These are phyloP conservation scores for Coelopa frigida DNA, from an alignment of 1,140 invertebrate genomes.

Conservation along the genomic window DNA sequence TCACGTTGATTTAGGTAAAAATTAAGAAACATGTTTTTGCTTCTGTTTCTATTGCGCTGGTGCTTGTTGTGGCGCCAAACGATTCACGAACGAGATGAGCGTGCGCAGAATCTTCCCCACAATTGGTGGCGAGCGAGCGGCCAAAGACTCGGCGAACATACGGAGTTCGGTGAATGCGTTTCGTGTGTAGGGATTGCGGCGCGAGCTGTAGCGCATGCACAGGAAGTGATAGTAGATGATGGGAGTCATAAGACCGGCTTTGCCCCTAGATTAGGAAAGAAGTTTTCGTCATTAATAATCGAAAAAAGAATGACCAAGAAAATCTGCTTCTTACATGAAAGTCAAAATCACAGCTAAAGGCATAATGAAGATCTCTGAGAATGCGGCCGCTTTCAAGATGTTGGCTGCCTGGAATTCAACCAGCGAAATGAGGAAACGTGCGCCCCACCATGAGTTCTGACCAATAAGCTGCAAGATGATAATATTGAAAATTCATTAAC, in stretches of 20 bases:
- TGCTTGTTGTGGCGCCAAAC: constrained; percentile 55
- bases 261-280: constrained; percentile 55
- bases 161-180: constrained; percentile 78
- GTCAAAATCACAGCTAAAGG: constrained; percentile 77
- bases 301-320: neutral
- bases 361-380: constrained; percentile 88
- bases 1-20: too few relatives aligned
- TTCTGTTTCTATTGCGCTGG: too few relatives aligned
- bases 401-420: constrained; percentile 81
- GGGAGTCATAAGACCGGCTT: constrained; percentile 76
- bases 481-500: constrained; percentile 5
- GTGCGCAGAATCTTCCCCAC: constrained; percentile 49
- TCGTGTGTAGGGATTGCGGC: constrained; percentile 90
- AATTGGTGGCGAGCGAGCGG: constrained; percentile 56
- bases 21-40: too few relatives aligned
- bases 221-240: constrained; percentile 95
- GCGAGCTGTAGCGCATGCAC: constrained; percentile 77
- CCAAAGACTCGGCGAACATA: constrained; percentile 53
- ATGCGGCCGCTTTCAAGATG: constrained; percentile 77
- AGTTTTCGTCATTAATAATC: constrained; percentile 1
- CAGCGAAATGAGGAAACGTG: constrained; percentile 75
- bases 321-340: constrained; percentile 62
- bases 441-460: constrained; percentile 80
- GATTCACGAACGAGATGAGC: constrained; percentile 53
- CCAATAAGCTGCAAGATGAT: constrained; percentile 62